Base-by-base conservation (phyloP, 2,113 vertebrate species). In the Chlorodrepanis virens region DNA sequence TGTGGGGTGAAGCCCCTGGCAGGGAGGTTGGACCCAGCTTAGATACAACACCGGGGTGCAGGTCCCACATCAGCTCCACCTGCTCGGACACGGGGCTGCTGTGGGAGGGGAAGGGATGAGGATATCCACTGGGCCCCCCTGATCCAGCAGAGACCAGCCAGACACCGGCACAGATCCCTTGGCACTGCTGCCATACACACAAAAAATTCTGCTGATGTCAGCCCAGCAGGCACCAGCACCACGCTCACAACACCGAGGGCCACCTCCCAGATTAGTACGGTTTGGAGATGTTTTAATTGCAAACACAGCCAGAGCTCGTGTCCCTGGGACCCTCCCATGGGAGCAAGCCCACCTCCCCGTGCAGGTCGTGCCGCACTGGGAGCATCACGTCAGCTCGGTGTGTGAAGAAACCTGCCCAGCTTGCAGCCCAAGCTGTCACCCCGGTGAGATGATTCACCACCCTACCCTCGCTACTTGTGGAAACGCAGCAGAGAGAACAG, bases 81-180 rank as follows among this genome's bases (percentile, higher is more conserved):
- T 27, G 19, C 71, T 45, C 0, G 0, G 20, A 4, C 2, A 5
- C 2, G 0, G 39, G 2, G 14, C 17, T 20, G 53, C 11, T 22
- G 31, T 47, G 59, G 45, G 9, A 74, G 5, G 9, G 27, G 31
- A 77, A 22, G 50, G 15, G 25, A 49, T 1, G 4, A 74, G 50
- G 27, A 85, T 7, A 9, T 37, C 27, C 25, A 2, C 23, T 4
- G 14, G 1, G 8, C 24, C 19, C 31, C 56, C 56, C 50, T 53
- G 31, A 74, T 19, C 29, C 1, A 49, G 25, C 80, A 39, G 50
- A 44, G 15, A 49, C 5, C 49, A 20, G 18, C 33, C 35, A 52
- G 50, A 18, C 74, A 50, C 52, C 7, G 1, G 4, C 49, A n/a
- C 77, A 44, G 33, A 78, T 2, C 25, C 52, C 40, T 23, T 0